Evolutionary conservation across 92 coral and sea anemone species (phyloP).

Genomic region (Bergia sp.): DNA sequence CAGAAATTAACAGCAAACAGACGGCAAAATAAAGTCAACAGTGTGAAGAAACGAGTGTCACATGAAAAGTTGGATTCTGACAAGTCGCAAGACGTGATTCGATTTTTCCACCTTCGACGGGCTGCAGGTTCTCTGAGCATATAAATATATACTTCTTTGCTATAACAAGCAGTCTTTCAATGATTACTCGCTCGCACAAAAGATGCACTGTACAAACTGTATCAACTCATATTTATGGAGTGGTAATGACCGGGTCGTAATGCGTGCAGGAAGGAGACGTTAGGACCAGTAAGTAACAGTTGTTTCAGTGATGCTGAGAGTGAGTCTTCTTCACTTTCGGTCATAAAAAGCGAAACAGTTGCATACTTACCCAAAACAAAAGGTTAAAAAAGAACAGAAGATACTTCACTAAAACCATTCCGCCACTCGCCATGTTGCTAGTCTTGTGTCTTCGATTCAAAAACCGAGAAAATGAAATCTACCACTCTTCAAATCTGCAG

Average conservation of each 20-base stretch:
- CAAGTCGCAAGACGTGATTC: no score
- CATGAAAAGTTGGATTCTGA: neutral
- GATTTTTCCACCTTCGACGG: neutral
- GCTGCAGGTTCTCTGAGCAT: neutral
- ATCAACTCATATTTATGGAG: neutral
- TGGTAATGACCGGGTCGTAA: neutral
- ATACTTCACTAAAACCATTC: conserved; percentile 80
- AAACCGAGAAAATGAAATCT: neutral
- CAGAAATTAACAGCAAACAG: no score
- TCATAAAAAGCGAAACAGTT: neutral
- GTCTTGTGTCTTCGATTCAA: neutral
- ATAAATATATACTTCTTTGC: neutral
- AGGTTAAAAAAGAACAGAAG: conserved; percentile 82
- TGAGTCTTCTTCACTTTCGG: neutral
- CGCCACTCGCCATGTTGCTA: conserved; percentile 78
- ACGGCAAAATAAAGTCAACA: no score
- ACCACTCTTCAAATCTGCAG: neutral
- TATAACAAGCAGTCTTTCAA: neutral
- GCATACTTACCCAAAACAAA: conserved; percentile 82
- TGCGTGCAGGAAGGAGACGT: neutral
- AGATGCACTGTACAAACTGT: neutral
- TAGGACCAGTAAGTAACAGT: neutral
- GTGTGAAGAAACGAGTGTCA: no score
- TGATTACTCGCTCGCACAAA: neutral
- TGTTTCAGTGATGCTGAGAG: neutral